Conservation (phyloP, 2,888 invertebrate genomes). For the Arctia plantaginis region DNA sequence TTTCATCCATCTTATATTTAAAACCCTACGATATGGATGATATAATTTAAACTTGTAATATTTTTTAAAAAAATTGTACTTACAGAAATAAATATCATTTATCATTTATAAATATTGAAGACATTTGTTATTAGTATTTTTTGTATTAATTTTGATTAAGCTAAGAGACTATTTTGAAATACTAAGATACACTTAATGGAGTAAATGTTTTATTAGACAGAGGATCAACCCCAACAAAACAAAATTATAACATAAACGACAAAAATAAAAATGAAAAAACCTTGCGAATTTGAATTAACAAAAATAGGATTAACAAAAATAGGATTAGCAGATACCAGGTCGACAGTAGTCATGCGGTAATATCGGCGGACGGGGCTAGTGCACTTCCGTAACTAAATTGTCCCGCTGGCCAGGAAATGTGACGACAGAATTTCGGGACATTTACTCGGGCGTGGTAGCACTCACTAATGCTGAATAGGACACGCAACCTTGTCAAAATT, state of each 20-base stretch:
- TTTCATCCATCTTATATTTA: not conserved
- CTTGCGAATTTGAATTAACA: slow-evolving; percentile 59
- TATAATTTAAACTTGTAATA: no score
- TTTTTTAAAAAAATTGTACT: no score
- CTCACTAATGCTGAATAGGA: slow-evolving; percentile 28
- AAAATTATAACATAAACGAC: not conserved
- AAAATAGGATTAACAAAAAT: slow-evolving; percentile 72
- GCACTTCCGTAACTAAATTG: slow-evolving; percentile 69
- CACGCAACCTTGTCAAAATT: slow-evolving; percentile 42
- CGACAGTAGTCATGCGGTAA: slow-evolving; percentile 48
- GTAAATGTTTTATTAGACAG: not conserved
- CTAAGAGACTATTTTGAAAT: not conserved
- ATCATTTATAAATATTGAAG: no score
- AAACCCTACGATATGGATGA: not conserved
- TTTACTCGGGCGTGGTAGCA: slow-evolving; percentile 42
- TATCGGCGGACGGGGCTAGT: slow-evolving; percentile 55
- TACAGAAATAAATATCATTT: no score
- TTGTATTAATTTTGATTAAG: no score
- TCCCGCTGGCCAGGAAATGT: slow-evolving; percentile 58
- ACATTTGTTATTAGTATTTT: no score
- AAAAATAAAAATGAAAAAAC: slow-evolving; percentile 28
- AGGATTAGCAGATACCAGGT: slow-evolving; percentile 60
- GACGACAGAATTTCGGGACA: slow-evolving; percentile 59
- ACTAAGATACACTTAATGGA: not conserved
- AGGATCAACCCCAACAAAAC: not conserved